These are phyloP conservation scores for Dendropsophus ebraccatus DNA, from an alignment of 2,113 vertebrate species.

Conservation along the genomic window DNA sequence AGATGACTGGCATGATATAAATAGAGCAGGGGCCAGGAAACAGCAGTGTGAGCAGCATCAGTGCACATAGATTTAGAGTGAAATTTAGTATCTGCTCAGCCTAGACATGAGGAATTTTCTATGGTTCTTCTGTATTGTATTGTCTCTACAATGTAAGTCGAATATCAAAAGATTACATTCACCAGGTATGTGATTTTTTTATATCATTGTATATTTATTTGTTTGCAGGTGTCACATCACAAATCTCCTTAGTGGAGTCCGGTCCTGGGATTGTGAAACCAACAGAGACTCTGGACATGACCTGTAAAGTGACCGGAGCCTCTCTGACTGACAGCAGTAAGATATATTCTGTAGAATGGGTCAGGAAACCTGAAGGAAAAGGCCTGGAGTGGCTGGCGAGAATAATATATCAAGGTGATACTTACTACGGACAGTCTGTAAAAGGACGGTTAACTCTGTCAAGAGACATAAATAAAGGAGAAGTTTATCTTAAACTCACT, in stretches of 20 bases:
- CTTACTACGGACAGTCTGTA: background rate
- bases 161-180: too few species aligned
- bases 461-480: conserved; percentile 45
- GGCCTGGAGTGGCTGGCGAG: conserved; percentile 60
- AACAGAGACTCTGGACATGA: conserved; percentile 10
- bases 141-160: background rate
- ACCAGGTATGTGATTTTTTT: too few species aligned
- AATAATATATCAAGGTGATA: background rate
- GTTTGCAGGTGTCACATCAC: background rate
- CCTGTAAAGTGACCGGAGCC: conserved; percentile 53
- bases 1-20: too few species aligned
- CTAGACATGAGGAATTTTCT: conserved; percentile 5
- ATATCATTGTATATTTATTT: background rate
- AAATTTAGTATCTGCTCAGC: background rate
- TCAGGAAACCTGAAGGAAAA: conserved; percentile 56
- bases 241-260: conserved; percentile 31
- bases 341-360: conserved; percentile 43
- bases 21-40: background rate
- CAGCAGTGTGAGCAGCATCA: background rate
- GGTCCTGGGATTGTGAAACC: conserved; percentile 26
- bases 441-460: conserved; percentile 12
- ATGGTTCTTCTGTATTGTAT: background rate
- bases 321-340: conserved; percentile 39
- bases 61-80: background rate
- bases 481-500: conserved; percentile 24